phyloP scores from a whole-genome alignment of 2,797 vertebrate species.

The Sebastes diaconus region DNA sequence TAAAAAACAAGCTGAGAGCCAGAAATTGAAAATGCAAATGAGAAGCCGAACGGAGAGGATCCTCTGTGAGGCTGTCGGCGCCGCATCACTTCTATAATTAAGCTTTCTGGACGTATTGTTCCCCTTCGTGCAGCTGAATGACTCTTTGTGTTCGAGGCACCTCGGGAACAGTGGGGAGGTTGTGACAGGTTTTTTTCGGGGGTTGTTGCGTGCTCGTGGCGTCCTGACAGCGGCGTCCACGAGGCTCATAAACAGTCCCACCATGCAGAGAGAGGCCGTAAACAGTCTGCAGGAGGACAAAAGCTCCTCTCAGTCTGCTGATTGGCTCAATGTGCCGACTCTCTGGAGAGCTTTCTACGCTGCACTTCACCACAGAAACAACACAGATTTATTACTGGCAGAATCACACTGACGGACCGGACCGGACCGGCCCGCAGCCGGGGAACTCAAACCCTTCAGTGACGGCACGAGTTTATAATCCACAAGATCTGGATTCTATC shows the following conservation, averaged over 20 bases:
- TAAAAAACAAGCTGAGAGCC: conserved; percentile 2
- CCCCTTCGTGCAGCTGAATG: not conserved
- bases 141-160: not conserved
- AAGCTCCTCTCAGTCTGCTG: conserved; percentile 28
- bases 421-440: not conserved
- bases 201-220: not conserved
- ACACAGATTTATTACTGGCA: conserved; percentile 18
- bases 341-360: conserved; percentile 30
- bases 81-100: not conserved
- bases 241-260: conserved; percentile 48
- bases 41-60: not conserved
- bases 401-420: not conserved
- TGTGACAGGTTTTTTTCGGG: not conserved
- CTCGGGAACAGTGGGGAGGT: not conserved
- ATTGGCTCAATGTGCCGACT: not conserved
- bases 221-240: conserved; percentile 12
- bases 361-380: conserved; percentile 37
- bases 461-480: not conserved
- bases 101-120: not conserved
- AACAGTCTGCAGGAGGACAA: conserved; percentile 54
- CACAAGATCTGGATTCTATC: not conserved
- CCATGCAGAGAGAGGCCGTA: conserved; percentile 46
- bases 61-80: not conserved
- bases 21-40: conserved; percentile 40
- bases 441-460: not conserved